A percentile compares a stretch with the other conserved stretches of the same genome.
Evolutionary conservation across 1,140 invertebrate species (phyloP).

Genomic region (Drosophila sproati): DNA sequence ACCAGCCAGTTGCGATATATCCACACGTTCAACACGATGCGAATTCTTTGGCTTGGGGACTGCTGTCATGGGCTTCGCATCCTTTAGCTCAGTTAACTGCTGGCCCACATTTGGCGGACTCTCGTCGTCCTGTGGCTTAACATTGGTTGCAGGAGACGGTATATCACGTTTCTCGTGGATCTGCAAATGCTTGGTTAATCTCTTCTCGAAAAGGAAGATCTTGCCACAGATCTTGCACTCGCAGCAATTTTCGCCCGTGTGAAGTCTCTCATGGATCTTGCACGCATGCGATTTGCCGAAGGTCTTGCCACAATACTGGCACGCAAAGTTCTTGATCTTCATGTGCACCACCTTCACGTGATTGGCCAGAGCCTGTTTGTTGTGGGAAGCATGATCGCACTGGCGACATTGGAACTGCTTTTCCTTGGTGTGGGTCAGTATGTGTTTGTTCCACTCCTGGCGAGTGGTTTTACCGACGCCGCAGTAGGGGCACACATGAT

Average conservation of each 20-base stretch:
- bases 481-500: slow-evolving; percentile 79
- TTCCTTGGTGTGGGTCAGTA: slow-evolving; percentile 76
- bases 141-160: slow-evolving; percentile 44
- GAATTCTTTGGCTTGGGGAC: slow-evolving; percentile 31
- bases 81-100: neutral
- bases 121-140: slow-evolving; percentile 11
- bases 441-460: slow-evolving; percentile 80
- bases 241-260: slow-evolving; percentile 85
- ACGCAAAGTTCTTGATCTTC: slow-evolving; percentile 80
- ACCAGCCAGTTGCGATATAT: slow-evolving; percentile 75
- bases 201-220: slow-evolving; percentile 72
- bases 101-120: neutral
- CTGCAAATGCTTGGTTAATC: slow-evolving; percentile 72
- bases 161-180: slow-evolving; percentile 74
- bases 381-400: slow-evolving; percentile 78
- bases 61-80: neutral
- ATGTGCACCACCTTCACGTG: slow-evolving; percentile 79
- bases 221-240: slow-evolving; percentile 81
- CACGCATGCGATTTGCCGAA: slow-evolving; percentile 79
- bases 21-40: slow-evolving; percentile 76
- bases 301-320: slow-evolving; percentile 78
- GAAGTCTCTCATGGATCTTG: slow-evolving; percentile 75
- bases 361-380: slow-evolving; percentile 72
- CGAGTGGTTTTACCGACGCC: slow-evolving; percentile 77
- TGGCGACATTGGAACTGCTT: slow-evolving; percentile 76